Percentiles rank a stretch among this genome's conserved stretches.
These are phyloP conservation scores for Centrocercus urophasianus DNA, from an alignment of 2,113 vertebrate species.

Conservation along the genomic window DNA sequence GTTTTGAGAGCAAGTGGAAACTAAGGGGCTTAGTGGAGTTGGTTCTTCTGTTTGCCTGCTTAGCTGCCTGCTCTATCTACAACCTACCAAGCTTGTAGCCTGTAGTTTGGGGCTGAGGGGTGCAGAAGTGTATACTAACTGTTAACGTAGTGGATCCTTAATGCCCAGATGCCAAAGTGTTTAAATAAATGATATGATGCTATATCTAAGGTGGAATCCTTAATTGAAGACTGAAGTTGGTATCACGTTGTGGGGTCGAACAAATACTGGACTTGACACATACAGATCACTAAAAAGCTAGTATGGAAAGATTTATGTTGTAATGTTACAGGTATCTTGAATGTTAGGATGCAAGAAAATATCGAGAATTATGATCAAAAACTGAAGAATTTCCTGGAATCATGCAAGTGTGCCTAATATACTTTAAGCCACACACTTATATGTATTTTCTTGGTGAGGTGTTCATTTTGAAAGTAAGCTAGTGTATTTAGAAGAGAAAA, in stretches of 20 bases:
- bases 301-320: neutral
- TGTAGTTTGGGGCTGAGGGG: neutral
- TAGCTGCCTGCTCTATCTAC: neutral
- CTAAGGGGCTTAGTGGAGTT: neutral
- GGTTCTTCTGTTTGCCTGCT: neutral
- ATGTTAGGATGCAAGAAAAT: neutral
- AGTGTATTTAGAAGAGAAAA: neutral
- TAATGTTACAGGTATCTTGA: neutral
- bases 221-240: neutral
- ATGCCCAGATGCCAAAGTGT: neutral
- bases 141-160: neutral
- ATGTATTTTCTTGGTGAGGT: neutral
- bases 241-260: fast-evolving
- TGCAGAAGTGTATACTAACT: neutral
- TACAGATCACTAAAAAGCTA: neutral
- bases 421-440: neutral
- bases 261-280: fast-evolving
- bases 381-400: neutral
- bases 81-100: neutral
- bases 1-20: neutral
- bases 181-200: neutral
- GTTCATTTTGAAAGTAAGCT: neutral
- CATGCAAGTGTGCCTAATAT: neutral
- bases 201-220: neutral
- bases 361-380: neutral